Percentiles rank a stretch among this genome's conserved stretches.
phyloP scores from a whole-genome alignment of 2,888 invertebrate genomes.

The Drosophila siamana region DNA sequence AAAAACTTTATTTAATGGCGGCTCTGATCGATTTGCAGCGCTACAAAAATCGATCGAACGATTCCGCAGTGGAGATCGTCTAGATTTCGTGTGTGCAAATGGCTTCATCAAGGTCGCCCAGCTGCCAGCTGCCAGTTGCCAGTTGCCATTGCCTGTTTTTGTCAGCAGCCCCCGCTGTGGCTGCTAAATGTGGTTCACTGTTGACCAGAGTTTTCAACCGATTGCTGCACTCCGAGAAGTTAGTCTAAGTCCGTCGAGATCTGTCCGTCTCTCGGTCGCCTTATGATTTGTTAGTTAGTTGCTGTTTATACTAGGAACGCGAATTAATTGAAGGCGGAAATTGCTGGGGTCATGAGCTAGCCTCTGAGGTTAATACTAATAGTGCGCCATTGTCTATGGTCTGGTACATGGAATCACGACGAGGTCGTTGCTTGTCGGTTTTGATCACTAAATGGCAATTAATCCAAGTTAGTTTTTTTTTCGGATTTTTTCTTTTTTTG shows the following conservation, averaged over 20 bases:
- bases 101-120: conserved; percentile 63
- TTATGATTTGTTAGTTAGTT: conserved; percentile 44
- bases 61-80: conserved; percentile 54
- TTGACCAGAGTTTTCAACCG: conserved; percentile 27
- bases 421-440: conserved; percentile 32
- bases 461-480: too few relatives aligned
- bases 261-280: not conserved
- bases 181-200: conserved; percentile 55
- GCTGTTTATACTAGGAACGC: conserved; percentile 35
- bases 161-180: conserved; percentile 10
- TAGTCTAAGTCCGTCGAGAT: not conserved
- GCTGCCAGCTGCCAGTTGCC: conserved; percentile 56
- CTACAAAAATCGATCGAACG: conserved; percentile 41
- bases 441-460: conserved; percentile 47
- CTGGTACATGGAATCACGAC: conserved; percentile 22
- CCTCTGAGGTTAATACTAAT: conserved; percentile 46
- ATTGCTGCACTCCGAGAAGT: conserved; percentile 11
- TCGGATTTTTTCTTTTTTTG: conserved; percentile 17
- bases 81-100: conserved; percentile 50
- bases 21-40: conserved; percentile 67
- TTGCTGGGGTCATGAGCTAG: conserved; percentile 53
- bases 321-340: conserved; percentile 66
- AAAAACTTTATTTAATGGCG: conserved; percentile 55
- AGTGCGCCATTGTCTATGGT: conserved; percentile 33
- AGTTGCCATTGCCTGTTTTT: conserved; percentile 9